Evolutionary conservation across 2,113 vertebrate genomes (phyloP).

Genomic region (Centrocercus urophasianus): DNA sequence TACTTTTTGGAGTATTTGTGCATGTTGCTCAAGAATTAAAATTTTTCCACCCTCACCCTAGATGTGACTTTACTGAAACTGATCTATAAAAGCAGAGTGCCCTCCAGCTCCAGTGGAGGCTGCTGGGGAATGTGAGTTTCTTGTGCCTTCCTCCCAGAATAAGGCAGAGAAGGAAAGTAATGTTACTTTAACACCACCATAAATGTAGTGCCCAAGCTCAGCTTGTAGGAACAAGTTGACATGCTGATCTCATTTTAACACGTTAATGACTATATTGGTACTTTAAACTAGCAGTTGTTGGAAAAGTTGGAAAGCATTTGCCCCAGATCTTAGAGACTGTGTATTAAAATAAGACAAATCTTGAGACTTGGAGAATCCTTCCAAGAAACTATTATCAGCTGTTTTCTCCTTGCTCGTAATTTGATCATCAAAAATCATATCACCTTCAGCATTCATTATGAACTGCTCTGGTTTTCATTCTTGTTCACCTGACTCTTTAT

Average conservation of each 20-base stretch:
- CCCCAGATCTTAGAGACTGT: background rate
- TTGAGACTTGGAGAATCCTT: background rate
- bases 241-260: background rate
- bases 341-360: background rate
- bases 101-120: accelerated
- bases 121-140: background rate
- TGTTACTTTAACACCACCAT: background rate
- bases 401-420: background rate
- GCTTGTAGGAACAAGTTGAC: background rate
- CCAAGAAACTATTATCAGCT: background rate
- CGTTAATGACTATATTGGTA: background rate
- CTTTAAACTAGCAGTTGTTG: background rate
- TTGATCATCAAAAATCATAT: background rate
- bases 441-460: background rate
- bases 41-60: background rate
- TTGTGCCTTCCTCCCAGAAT: background rate
- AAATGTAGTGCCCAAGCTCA: background rate
- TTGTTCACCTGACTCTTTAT: background rate
- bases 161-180: background rate
- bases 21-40: background rate
- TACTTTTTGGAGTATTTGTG: background rate
- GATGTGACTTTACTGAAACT: background rate
- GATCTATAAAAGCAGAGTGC: background rate
- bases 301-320: background rate
- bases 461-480: background rate